phyloP scores from a whole-genome alignment of 2,113 vertebrate species.

The Centropus unirufus region DNA sequence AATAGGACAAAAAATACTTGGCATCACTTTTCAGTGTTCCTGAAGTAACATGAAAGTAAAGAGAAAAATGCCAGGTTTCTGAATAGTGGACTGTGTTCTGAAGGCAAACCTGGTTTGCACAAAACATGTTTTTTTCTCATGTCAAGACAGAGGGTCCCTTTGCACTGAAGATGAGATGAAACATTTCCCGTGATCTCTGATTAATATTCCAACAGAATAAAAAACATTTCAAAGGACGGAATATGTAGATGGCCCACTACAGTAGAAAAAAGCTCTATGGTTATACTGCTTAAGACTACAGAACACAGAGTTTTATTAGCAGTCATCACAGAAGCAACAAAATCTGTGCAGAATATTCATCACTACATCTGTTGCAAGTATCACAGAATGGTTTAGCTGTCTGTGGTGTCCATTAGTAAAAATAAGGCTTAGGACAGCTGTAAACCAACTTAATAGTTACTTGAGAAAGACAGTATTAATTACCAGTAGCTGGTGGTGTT shows the following conservation, averaged over 20 bases:
- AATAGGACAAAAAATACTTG: not conserved
- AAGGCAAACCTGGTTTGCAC: not conserved
- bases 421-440: not conserved
- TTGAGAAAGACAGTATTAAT: not conserved
- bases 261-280: not conserved
- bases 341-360: not conserved
- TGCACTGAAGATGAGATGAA: not conserved
- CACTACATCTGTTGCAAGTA: not conserved
- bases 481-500: not conserved
- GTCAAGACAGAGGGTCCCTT: not conserved
- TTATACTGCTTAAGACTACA: not conserved
- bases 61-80: not conserved
- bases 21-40: not conserved
- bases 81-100: not conserved
- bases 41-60: not conserved
- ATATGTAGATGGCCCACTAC: not conserved
- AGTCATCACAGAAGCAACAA: not conserved
- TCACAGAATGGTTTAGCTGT: not conserved
- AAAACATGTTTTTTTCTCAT: not conserved
- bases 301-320: not conserved
- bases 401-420: not conserved
- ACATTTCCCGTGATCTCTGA: not conserved
- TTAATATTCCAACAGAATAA: not conserved
- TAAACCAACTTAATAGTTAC: not conserved
- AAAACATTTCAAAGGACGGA: not conserved